Evolutionary conservation across 2,888 invertebrate genomes (phyloP), one percentile per base, ranked within the genome.

Genomic region (Eurytoma adleriae): DNA sequence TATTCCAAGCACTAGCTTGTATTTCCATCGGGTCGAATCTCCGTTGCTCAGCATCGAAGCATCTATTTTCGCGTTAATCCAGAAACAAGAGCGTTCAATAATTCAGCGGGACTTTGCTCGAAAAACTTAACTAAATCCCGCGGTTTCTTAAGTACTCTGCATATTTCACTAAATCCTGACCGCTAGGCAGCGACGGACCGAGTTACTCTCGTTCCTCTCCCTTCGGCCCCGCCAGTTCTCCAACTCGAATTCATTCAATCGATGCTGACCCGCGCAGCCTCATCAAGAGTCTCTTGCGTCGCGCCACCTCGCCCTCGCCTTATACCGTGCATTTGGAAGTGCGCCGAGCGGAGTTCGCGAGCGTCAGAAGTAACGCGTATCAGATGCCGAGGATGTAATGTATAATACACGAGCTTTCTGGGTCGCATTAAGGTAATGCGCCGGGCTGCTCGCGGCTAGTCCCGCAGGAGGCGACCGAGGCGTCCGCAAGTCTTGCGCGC

Each of bases 391-490:
- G 52, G 40, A 54, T 66, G 67, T 61, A 59, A 67, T 73, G 84
- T 83, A 83, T 86, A 88, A 88, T 87, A 88, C 88, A 88, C 87
- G 87, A 86, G 87, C 86, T 88, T 89, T 89, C 87, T 87, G 57
- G 73, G 88, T 86, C 86, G 86, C 89, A 87, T 89, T 89, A 89
- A 86, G 87, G 87, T 88, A 87, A 88, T 88, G 87, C 86, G 85
- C 71, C 54, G 4, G 3, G 54, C 14, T 13, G 50, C 54, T 62
- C 54, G 56, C 40, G 57, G 64, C 40, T 54, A 24, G 40, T 68
- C 77, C 68, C 74, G 66, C 16, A 64, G 67, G 80, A 72, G 54
- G 64, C 16, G 64, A 3, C 40, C 64, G 13, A 48, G 54, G 52
- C 54, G n/a, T 54, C 14, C 54, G n/a, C 54, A 54, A n/a, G 16